These are phyloP conservation scores for Florisuga fusca DNA, from an alignment of 2,797 vertebrate species.

Conservation along the genomic window DNA sequence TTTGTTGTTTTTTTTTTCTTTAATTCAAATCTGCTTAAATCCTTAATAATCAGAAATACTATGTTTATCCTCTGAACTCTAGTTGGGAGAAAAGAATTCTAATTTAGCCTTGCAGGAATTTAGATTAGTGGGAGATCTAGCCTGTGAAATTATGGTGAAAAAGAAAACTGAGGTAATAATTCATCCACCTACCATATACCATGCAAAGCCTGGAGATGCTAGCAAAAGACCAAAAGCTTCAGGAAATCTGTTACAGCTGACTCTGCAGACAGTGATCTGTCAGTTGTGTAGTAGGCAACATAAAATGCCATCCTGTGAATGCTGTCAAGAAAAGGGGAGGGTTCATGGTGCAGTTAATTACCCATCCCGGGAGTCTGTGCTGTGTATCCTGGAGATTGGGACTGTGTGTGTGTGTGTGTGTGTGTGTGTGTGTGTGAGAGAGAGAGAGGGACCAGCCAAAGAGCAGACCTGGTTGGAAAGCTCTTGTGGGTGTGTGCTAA, in stretches of 20 bases:
- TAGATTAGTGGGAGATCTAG: background rate
- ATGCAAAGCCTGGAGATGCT: background rate
- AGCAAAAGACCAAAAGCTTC: background rate
- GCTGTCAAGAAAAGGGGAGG: background rate
- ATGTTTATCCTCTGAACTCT: background rate
- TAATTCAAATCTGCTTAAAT: background rate
- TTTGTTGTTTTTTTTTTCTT: background rate
- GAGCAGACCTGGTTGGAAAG: background rate
- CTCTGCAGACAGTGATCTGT: background rate
- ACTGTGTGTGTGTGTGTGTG: background rate
- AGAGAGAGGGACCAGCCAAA: background rate
- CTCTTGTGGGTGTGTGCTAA: background rate
- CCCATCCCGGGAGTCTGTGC: background rate
- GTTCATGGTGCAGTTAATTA: background rate
- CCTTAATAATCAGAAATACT: background rate
- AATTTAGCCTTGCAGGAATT: background rate
- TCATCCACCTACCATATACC: background rate
- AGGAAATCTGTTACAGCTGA: rapidly evolving
- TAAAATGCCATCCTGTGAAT: background rate
- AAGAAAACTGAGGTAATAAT: background rate
- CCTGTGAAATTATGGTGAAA: background rate
- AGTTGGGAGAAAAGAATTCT: background rate
- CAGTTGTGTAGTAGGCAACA: background rate
- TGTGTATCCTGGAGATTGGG: background rate
- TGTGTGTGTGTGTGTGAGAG: too few relatives aligned